Base-by-base conservation (phyloP, 2,888 invertebrate genomes). In the Germaria angustata region DNA sequence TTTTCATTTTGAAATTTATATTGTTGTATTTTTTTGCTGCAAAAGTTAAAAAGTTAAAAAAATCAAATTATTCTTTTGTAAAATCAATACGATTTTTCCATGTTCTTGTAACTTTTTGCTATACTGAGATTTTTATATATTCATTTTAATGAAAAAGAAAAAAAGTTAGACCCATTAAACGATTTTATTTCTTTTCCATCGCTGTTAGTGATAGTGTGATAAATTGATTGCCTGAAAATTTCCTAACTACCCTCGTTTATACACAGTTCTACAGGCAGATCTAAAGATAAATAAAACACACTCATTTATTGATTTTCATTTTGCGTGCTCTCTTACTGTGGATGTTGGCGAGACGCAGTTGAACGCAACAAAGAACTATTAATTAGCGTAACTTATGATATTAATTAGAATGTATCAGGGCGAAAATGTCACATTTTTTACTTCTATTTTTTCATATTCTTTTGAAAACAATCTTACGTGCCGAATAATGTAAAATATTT, bases 361-460 rank as follows among this genome's bases (percentile, higher is more conserved):
- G 46, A 39, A 1, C n/a, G 15, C 51, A 69, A 75, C 65, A 63
- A 77, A 69, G 77, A 61, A 59, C 79, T 79, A 75, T 82, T 82
- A 82, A 82, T 82, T 82, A 82, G 59, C 71, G 71, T 61, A 41
- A 75, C 71, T 82, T 82, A 82, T 55, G 57, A 66, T 11, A 46
- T 46, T 59, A 75, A 82, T 82, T 71, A 63, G 71, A 81, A 77
- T 77, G 71, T 78, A 78, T 78, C 81, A 78, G 78, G 73, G 81
- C 51, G 69, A 78, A 32, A 65, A 39, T 69, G 57, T 71, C 69
- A 57, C 57, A 51, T 73, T 63, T 80, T 59, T 68, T 66, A 13
- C 34, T 66, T 20, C 13, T 32, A n/a, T 65, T 28, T 44, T 2
- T 13, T 11, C 8, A 24, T 15, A 4, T 36, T 3, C 24, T 1